phyloP scores from a whole-genome alignment of 2,113 vertebrate genomes.

The Pollimyrus isidori region DNA sequence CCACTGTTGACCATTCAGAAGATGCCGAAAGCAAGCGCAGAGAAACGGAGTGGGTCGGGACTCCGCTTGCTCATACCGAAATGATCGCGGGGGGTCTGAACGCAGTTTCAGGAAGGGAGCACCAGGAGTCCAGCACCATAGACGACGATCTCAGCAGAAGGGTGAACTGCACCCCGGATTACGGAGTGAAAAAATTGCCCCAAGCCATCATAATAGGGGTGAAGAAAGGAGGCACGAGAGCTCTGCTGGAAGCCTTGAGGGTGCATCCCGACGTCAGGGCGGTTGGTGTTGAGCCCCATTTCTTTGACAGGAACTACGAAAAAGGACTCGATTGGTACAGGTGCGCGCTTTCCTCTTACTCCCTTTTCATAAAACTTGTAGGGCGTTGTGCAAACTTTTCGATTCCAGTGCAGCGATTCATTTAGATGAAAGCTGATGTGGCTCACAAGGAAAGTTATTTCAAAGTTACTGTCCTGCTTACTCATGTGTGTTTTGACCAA shows the following conservation, averaged over 20 bases:
- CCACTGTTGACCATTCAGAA: constrained; percentile 30
- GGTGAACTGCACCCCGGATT: constrained; percentile 77
- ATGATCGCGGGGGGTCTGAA: constrained; percentile 53
- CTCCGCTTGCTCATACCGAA: constrained; percentile 62
- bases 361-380: constrained; percentile 76
- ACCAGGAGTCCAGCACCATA: constrained; percentile 75
- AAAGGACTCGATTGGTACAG: constrained; percentile 96
- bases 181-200: constrained; percentile 87
- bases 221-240: constrained; percentile 64
- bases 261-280: constrained; percentile 93
- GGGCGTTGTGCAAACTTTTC: constrained; percentile 64
- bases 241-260: constrained; percentile 86
- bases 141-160: constrained; percentile 68
- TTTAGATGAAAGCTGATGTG: background rate
- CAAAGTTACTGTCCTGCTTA: background rate
- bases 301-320: constrained; percentile 70
- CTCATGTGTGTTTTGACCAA: background rate
- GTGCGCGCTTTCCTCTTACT: constrained; percentile 74
- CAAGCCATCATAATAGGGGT: constrained; percentile 82
- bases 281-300: constrained; percentile 80
- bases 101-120: constrained; percentile 62
- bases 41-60: constrained; percentile 63
- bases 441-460: background rate
- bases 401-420: background rate
- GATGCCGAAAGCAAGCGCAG: constrained; percentile 47